Percentiles rank a stretch among this genome's conserved stretches.
Evolutionary conservation across 2,888 invertebrate species (phyloP).

Genomic region (Agrochola litura): DNA sequence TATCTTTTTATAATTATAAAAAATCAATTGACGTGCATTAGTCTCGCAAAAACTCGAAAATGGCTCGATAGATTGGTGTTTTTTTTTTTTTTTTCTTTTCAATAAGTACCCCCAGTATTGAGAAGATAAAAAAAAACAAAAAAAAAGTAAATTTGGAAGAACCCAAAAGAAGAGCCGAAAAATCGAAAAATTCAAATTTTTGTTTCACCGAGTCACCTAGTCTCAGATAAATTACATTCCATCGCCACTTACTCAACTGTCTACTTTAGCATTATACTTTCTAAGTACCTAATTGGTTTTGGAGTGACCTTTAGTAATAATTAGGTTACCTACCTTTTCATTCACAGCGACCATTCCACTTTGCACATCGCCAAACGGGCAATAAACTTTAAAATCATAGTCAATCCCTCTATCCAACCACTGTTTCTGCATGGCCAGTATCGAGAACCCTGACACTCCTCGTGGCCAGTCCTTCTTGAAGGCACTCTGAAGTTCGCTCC

Average conservation of each 20-base stretch:
- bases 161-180: too few relatives aligned
- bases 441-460: conserved; percentile 77
- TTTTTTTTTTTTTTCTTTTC: too few relatives aligned
- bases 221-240: background rate
- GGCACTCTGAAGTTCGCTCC: conserved; percentile 70
- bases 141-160: too few relatives aligned
- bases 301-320: background rate
- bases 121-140: too few relatives aligned
- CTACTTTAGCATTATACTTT: background rate
- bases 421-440: conserved; percentile 78
- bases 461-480: conserved; percentile 75
- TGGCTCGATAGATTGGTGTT: too few relatives aligned
- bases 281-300: background rate
- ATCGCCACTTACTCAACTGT: background rate
- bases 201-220: too few relatives aligned
- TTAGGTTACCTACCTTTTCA: conserved; percentile 71
- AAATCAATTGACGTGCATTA: too few relatives aligned
- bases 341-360: conserved; percentile 81
- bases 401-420: conserved; percentile 73
- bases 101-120: too few relatives aligned
- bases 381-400: conserved; percentile 80
- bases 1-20: too few relatives aligned
- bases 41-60: too few relatives aligned
- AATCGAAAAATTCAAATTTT: too few relatives aligned
- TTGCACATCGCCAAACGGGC: conserved; percentile 80